Evolutionary conservation across 1,140 invertebrate genomes (phyloP).

Genomic region (Drosophila micromelanica): DNA sequence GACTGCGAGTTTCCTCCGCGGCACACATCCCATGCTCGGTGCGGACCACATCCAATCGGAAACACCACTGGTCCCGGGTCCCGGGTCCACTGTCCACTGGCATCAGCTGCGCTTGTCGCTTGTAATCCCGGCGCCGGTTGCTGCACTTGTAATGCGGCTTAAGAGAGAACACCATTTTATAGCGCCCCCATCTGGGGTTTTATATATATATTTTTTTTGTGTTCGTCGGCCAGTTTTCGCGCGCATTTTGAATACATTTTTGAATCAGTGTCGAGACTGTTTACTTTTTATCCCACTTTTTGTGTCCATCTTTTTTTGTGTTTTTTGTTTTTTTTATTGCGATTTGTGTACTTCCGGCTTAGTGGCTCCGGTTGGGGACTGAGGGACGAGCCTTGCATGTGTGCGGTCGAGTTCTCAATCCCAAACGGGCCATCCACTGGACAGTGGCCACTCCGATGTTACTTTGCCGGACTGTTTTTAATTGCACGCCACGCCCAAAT

Average conservation of each 20-base stretch:
- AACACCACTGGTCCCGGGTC: not conserved
- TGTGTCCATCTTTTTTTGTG: too few species aligned
- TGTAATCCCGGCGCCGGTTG: constrained; percentile 65
- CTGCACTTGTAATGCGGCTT: constrained; percentile 82
- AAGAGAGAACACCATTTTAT: constrained; percentile 57
- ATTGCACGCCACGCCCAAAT: constrained; percentile 77
- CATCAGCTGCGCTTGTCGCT: constrained; percentile 73
- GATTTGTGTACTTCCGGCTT: constrained; percentile 81
- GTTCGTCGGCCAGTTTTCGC: constrained; percentile 40
- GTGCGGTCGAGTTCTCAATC: constrained; percentile 9
- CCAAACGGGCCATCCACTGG: constrained; percentile 40
- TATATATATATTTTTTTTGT: constrained; percentile 19
- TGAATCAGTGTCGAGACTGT: constrained; percentile 76
- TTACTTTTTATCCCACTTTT: constrained; percentile 62
- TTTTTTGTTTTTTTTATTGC: too few species aligned
- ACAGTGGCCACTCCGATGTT: constrained; percentile 38
- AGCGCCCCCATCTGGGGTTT: constrained; percentile 26
- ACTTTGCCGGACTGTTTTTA: constrained; percentile 65
- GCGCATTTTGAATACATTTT: constrained; percentile 79
- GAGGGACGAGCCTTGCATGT: constrained; percentile 21
- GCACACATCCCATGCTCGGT: not conserved
- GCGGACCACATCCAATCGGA: constrained; percentile 24
- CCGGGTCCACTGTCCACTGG: constrained; percentile 6
- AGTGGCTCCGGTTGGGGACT: constrained; percentile 32
- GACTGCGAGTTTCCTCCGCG: not conserved